Percentiles rank a stretch among this genome's conserved stretches.
Evolutionary conservation across 2,888 invertebrate genomes (phyloP).

Genomic region (Nomada fabriciana): DNA sequence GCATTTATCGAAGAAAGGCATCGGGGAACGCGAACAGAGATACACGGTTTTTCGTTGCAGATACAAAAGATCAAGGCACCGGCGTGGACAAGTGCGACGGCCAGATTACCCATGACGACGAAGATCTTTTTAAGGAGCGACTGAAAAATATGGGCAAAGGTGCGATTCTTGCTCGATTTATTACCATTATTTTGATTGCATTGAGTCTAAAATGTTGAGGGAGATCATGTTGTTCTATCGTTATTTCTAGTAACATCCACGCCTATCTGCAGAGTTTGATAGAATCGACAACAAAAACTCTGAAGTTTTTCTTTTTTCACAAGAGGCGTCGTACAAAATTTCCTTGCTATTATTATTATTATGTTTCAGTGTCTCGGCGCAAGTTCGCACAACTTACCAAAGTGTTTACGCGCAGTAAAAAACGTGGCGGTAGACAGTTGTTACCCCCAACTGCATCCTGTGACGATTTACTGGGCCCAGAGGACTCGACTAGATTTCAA

Average conservation of each 20-base stretch:
- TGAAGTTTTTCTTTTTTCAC: too few relatives aligned
- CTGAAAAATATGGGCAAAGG: constrained; percentile 93
- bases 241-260: too few relatives aligned
- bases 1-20: background rate
- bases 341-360: background rate
- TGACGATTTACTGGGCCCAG: constrained; percentile 82
- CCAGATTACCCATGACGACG: constrained; percentile 86
- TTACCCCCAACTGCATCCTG: constrained; percentile 83
- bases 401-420: constrained; percentile 88
- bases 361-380: constrained; percentile 88
- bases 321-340: background rate
- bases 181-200: background rate
- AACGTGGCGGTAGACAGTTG: constrained; percentile 81
- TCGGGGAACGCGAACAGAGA: background rate
- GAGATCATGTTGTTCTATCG: too few relatives aligned
- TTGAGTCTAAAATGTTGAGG: too few relatives aligned
- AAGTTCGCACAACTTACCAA: constrained; percentile 92
- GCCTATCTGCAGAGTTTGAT: too few relatives aligned
- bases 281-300: too few relatives aligned
- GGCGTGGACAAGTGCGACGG: constrained; percentile 73
- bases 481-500: constrained; percentile 80
- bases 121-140: constrained; percentile 90
- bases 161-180: constrained; percentile 78
- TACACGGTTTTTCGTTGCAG: constrained; percentile 61
- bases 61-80: constrained; percentile 79